phyloP scores from a whole-genome alignment of 30 jellyfish, hydroid and myxozoan genomes.

The Cassiopea andromeda region DNA sequence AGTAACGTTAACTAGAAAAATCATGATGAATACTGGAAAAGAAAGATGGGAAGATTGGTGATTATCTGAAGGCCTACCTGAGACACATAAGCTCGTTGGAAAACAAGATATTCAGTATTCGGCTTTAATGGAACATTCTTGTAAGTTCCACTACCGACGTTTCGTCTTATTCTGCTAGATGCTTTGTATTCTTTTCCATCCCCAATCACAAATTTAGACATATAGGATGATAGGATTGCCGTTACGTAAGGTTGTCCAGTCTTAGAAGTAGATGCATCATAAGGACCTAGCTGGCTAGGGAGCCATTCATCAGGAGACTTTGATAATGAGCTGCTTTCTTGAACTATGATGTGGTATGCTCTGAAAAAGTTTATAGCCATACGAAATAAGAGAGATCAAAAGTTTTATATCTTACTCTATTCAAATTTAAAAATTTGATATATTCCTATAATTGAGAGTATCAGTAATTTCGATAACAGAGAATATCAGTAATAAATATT shows the following conservation, averaged over 20 bases:
- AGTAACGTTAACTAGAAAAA: background rate
- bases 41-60: background rate
- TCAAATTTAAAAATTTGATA: too few species aligned
- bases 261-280: constrained; percentile 37
- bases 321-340: constrained; percentile 16
- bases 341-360: constrained; percentile 68
- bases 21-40: background rate
- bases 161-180: constrained; percentile 20
- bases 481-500: too few species aligned
- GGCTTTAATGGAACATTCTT: constrained; percentile 63
- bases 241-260: constrained; percentile 76
- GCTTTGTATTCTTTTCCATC: constrained; percentile 72
- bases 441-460: too few species aligned
- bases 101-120: constrained; percentile 57
- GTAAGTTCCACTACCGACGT: constrained; percentile 36
- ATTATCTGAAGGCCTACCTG: constrained; percentile 14
- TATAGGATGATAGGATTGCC: constrained; percentile 65
- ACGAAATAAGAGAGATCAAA: too few species aligned
- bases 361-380: constrained; percentile 11
- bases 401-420: too few species aligned
- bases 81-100: constrained; percentile 68
- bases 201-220: constrained; percentile 56
- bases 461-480: too few species aligned
- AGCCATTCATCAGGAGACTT: constrained; percentile 29
- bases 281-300: constrained; percentile 31